Percentiles rank a stretch among this genome's conserved stretches.
Evolutionary conservation across 2,888 invertebrate genomes (phyloP).

Genomic region (Cacoxenus indagator): DNA sequence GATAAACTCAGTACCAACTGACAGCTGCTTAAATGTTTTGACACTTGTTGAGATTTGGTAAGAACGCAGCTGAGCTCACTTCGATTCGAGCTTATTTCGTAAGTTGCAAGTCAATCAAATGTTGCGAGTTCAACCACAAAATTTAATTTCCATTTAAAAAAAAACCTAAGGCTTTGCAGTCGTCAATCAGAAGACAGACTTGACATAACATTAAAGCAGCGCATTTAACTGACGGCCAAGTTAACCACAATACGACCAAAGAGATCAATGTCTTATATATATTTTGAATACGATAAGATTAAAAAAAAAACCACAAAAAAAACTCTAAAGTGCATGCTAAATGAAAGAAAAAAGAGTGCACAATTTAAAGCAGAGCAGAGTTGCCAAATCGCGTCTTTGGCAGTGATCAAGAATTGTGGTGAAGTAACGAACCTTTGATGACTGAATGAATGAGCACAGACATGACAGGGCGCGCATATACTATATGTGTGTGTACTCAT

Average conservation of each 20-base stretch:
- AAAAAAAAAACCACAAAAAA: slow-evolving; percentile 16
- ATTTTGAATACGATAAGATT: slow-evolving; percentile 31
- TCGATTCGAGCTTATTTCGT: background rate
- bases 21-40: slow-evolving; percentile 34
- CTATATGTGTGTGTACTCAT: background rate
- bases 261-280: slow-evolving; percentile 14
- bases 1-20: slow-evolving; percentile 29
- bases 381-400: background rate
- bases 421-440: slow-evolving; percentile 24
- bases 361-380: slow-evolving; percentile 27
- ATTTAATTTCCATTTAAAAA: slow-evolving; percentile 1
- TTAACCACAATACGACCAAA: slow-evolving; percentile 20
- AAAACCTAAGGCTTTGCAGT: slow-evolving; percentile 23
- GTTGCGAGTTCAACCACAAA: slow-evolving; percentile 1
- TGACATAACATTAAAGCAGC: too few species aligned
- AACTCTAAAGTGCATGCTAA: slow-evolving; percentile 3
- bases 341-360: slow-evolving; percentile 8
- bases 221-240: slow-evolving; percentile 34
- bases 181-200: slow-evolving; percentile 35
- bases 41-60: slow-evolving; percentile 36
- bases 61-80: background rate
- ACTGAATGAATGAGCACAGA: slow-evolving; percentile 49
- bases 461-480: slow-evolving; percentile 46
- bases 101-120: slow-evolving; percentile 2
- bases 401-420: slow-evolving; percentile 1